Evolutionary conservation across 2,113 vertebrate species (phyloP), one percentile per base, ranked within the genome.

Genomic region (Pavo muticus): DNA sequence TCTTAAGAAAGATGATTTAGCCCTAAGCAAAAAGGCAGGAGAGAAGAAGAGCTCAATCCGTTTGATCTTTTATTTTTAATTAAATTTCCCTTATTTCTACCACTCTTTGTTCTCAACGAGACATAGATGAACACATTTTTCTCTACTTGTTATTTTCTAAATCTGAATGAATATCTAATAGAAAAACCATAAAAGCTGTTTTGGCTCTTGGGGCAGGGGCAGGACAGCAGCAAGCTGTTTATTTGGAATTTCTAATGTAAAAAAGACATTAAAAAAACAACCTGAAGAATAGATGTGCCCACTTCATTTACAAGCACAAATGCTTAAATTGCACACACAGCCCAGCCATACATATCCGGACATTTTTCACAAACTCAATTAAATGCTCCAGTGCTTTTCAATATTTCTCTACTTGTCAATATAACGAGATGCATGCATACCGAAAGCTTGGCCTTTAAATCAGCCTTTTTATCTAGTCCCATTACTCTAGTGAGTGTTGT

Each of bases 361-460:
- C 80, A 27, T 87, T 95, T 84, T 52, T 87, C 72, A 94, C 88
- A 91, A 95, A 95, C 88, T 93, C 95, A 95, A 93, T 88, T 95
- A 95, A 96, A 93, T 29, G 88, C 83, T 94, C 73, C 86, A 87
- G 48, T 6, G 90, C 94, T 88, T 91, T 79, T 88, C 90, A 86
- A n/a, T 90, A 93, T 90, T 95, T 90, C 77, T 73, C 69, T 67
- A 27, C 86, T 91, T 73, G 86, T 94, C 96, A 72, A 37, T 79
- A 20, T 79, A 84, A 93, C 23, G 18, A 92, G 86, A 82, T 50
- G 70, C 59, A 45, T 2, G 42, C 88, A 59, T 9, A 87, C 37
- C 68, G 57, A 90, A 94, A 35, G 61, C 83, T 87, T 74, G 61
- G 83, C 83, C 54, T 90, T 71, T 78, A 87, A 20, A 69, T 57